Conservation (phyloP, 2,797 vertebrate species). For the Numenius phaeopus region DNA sequence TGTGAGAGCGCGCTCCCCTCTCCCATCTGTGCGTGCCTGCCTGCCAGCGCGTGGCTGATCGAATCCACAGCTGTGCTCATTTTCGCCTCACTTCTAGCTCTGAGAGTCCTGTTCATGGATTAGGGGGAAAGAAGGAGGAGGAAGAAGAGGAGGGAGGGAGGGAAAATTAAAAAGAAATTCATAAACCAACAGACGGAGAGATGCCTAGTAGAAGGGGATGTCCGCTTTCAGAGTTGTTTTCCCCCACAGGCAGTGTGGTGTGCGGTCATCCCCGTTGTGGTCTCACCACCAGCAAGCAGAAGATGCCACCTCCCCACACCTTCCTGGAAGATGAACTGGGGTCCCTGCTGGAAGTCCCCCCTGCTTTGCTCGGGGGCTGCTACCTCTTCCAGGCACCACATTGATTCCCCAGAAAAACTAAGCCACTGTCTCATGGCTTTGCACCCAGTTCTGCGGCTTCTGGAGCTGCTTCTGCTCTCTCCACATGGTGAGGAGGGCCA, state of each 20-base stretch:
- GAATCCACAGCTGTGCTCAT: constrained; percentile 57
- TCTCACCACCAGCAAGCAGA: not conserved
- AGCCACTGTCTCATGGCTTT: not conserved
- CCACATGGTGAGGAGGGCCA: not conserved
- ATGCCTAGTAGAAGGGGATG: not conserved
- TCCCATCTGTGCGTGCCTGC: constrained; percentile 70
- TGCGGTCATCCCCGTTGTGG: not conserved
- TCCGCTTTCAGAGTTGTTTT: not conserved
- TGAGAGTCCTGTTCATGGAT: constrained; percentile 13
- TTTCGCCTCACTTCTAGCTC: not conserved
- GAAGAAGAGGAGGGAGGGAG: not conserved
- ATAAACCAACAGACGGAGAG: not conserved
- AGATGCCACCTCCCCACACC: not conserved
- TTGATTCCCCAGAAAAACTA: not conserved
- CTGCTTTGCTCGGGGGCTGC: not conserved
- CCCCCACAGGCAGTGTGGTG: not conserved
- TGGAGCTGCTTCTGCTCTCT: not conserved
- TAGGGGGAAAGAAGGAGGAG: constrained; percentile 5
- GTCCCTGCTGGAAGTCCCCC: not conserved
- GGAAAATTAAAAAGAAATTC: constrained; percentile 28
- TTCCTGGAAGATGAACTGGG: not conserved
- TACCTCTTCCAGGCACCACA: not conserved
- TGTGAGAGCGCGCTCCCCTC: constrained; percentile 47
- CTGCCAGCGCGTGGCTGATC: constrained; percentile 35
- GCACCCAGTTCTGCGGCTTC: not conserved